A percentile compares a stretch with the other conserved stretches of the same genome.
Evolutionary conservation across 2,888 invertebrate genomes (phyloP).

Genomic region (Drosophila parthenogenetica): DNA sequence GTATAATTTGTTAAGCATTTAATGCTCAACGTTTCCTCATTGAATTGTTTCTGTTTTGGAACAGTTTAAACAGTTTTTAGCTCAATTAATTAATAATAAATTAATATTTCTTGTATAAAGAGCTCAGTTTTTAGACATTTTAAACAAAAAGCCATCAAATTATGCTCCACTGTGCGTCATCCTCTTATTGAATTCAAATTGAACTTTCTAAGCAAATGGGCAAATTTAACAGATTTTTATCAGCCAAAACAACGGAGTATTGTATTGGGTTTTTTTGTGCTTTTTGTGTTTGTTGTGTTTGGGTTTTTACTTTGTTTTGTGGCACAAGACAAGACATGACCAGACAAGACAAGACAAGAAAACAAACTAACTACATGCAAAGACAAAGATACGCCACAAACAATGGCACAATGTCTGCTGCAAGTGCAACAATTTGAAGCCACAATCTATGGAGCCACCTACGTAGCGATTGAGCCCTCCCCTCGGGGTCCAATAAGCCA

Average conservation of each 20-base stretch:
- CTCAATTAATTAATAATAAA: too few relatives aligned
- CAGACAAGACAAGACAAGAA: slow-evolving; percentile 50
- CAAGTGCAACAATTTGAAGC: slow-evolving; percentile 76
- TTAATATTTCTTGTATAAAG: too few relatives aligned
- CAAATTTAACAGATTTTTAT: slow-evolving; percentile 69
- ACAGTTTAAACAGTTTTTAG: too few relatives aligned
- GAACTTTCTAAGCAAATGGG: slow-evolving; percentile 70
- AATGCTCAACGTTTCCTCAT: not conserved
- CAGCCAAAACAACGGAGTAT: slow-evolving; percentile 49
- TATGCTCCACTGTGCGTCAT: slow-evolving; percentile 39
- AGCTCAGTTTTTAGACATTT: not conserved
- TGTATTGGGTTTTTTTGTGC: slow-evolving; percentile 29
- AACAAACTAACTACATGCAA: slow-evolving; percentile 50
- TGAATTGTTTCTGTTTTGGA: not conserved
- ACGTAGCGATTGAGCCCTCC: slow-evolving; percentile 45
- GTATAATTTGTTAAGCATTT: not conserved
- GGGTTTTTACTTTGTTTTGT: slow-evolving; percentile 34
- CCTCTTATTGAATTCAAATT: slow-evolving; percentile 64
- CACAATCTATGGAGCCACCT: slow-evolving; percentile 63
- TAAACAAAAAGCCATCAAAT: not conserved
- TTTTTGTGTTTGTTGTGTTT: slow-evolving; percentile 9
- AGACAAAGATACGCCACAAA: slow-evolving; percentile 36
- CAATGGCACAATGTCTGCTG: slow-evolving; percentile 50
- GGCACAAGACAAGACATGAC: slow-evolving; percentile 41
- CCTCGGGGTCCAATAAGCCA: not conserved